Evolutionary conservation across 2,888 invertebrate genomes (phyloP), one percentile per base, ranked within the genome.

Genomic region (Scaptomyza cyrtandrae): DNA sequence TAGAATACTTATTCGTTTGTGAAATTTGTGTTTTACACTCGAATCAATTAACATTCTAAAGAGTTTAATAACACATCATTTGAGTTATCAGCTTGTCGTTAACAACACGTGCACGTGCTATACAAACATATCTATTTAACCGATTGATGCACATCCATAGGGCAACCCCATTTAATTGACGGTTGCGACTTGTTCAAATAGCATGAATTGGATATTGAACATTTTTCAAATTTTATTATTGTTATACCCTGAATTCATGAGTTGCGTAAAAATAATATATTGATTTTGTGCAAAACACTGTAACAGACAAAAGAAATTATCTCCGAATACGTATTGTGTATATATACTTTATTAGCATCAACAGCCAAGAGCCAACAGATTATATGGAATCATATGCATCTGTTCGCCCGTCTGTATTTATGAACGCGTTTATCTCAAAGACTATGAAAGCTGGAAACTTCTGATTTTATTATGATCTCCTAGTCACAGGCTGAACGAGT

Each of bases 51-150:
- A 72, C 44, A 61, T 74, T 54, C 68, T 59, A 78, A 14, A 60
- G 55, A 59, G 78, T 63, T 80, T 71, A 84, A 78, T 74, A 59
- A 66, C 64, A 81, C 68, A 63, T 78, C 78, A 84, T 74, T 62
- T 79, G 53, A 71, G 67, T 75, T 65, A 85, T 82, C 75, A 81
- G 76, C 49, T 60, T 52, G 43, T 43, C 44, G 48, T n/a, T 41
- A 52, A 46, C 46, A 77, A 46, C 45, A 45, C 43, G 55, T 58
- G 33, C 69, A 78, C 58, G 46, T 75, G 63, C 54, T 39, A 58
- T 50, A 64, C 61, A 74, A 55, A 55, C 50, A 56, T 53, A 64
- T 24, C 2, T 24, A 73, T 69, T 1, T 19, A 19, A 19, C 19
- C 55, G 55, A 39, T 43, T 19, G 35, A 19, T 14, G n/a, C n/a